Conservation (phyloP, 1,140 invertebrate species). For the Hormaphis cornu region DNA sequence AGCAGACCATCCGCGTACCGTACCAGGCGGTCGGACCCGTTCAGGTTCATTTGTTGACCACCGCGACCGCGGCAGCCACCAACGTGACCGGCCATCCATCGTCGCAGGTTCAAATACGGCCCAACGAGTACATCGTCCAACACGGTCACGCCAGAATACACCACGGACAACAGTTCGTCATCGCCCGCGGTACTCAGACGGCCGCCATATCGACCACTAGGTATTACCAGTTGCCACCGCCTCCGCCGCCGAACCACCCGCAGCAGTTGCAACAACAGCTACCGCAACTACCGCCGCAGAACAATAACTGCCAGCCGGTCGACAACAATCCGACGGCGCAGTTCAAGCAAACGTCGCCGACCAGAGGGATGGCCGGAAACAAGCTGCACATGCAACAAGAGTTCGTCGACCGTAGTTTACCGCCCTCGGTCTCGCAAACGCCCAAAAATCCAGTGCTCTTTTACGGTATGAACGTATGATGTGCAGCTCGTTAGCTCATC, state of each 20-base stretch:
- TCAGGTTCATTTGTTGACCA: constrained; percentile 40
- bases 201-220: constrained; percentile 36
- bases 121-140: constrained; percentile 26
- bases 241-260: background rate
- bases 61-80: constrained; percentile 24
- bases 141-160: constrained; percentile 30
- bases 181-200: constrained; percentile 31
- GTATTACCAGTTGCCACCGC: constrained; percentile 35
- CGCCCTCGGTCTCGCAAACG: background rate
- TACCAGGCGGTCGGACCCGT: constrained; percentile 41
- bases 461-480: constrained; percentile 20
- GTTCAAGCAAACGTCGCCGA: constrained; percentile 1
- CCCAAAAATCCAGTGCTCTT: constrained; percentile 20
- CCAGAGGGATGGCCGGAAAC: background rate
- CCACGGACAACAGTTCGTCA: constrained; percentile 33
- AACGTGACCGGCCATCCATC: constrained; percentile 26
- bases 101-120: constrained; percentile 6
- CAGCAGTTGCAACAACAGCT: constrained; percentile 30
- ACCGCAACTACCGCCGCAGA: background rate
- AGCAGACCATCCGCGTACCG: constrained; percentile 40
- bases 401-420: constrained; percentile 8
- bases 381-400: background rate
- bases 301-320: background rate
- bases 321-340: background rate
- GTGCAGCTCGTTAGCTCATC: too few species aligned